Evolutionary conservation across 2,113 vertebrate species (phyloP).

Genomic region (Sciurus niger): DNA sequence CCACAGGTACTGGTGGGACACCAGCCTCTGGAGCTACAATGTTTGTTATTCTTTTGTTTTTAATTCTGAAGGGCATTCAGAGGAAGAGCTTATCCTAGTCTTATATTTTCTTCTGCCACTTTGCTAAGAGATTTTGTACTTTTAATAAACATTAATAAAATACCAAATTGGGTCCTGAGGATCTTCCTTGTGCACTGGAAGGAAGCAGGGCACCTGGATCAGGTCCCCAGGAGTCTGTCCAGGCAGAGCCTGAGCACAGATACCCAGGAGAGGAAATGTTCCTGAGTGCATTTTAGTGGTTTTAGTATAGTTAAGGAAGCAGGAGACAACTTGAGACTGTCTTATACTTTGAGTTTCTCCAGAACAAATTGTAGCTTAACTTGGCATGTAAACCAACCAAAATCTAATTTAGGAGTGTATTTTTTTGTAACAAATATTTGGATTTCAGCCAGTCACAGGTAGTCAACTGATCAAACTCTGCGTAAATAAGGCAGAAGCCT

Average conservation of each 20-base stretch:
- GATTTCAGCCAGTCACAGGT: neutral
- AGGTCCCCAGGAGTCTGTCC: neutral
- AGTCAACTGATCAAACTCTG: neutral
- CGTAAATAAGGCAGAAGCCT: neutral
- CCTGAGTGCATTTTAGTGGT: neutral
- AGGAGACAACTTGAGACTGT: neutral
- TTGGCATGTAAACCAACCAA: neutral
- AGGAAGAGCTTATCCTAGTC: neutral
- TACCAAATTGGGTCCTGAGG: neutral
- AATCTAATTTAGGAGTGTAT: neutral
- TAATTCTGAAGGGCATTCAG: conserved; percentile 8
- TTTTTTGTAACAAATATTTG: neutral
- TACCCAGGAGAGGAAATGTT: neutral
- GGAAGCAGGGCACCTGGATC: neutral
- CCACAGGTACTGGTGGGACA: no score
- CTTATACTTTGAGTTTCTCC: neutral
- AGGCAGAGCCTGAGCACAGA: neutral
- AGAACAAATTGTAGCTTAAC: neutral
- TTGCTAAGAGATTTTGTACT: neutral
- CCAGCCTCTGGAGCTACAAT: neutral
- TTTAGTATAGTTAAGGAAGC: neutral
- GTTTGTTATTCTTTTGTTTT: neutral
- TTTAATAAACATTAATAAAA: neutral
- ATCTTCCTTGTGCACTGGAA: neutral
- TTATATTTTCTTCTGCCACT: neutral